Conservation (phyloP, 2,113 vertebrate genomes). For the Antigone vipio region DNA sequence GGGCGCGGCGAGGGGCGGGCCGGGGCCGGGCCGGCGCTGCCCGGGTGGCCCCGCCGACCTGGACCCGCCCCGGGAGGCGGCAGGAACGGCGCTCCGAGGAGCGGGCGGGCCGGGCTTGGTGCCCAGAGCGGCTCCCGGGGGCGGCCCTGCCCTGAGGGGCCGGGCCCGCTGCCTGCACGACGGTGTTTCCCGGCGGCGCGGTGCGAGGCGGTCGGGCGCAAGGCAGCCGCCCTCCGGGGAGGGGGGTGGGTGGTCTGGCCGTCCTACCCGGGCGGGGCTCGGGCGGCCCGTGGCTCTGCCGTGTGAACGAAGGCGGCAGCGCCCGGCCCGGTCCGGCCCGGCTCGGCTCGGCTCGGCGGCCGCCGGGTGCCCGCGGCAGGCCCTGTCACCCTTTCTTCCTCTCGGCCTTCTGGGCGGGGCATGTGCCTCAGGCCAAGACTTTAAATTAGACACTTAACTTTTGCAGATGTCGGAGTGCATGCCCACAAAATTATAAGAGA, state of each 20-base stretch:
- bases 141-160: background rate
- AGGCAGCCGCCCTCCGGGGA: background rate
- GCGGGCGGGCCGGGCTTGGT: background rate
- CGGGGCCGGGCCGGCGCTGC: background rate
- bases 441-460: accelerated
- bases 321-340: background rate
- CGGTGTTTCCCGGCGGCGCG: background rate
- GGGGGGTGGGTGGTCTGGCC: background rate
- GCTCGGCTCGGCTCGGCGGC: background rate
- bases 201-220: too few relatives aligned
- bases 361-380: too few relatives aligned
- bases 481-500: accelerated
- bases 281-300: background rate
- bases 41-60: too few relatives aligned
- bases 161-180: background rate
- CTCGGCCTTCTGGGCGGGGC: background rate
- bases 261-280: background rate
- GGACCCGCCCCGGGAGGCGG: too few relatives aligned
- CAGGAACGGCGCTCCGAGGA: too few relatives aligned
- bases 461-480: accelerated
- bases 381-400: background rate
- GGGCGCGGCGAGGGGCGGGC: background rate
- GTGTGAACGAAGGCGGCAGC: background rate
- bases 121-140: background rate
- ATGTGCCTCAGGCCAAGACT: accelerated